Evolutionary conservation across 2,888 invertebrate genomes (phyloP).

Genomic region (Mythimna impura): DNA sequence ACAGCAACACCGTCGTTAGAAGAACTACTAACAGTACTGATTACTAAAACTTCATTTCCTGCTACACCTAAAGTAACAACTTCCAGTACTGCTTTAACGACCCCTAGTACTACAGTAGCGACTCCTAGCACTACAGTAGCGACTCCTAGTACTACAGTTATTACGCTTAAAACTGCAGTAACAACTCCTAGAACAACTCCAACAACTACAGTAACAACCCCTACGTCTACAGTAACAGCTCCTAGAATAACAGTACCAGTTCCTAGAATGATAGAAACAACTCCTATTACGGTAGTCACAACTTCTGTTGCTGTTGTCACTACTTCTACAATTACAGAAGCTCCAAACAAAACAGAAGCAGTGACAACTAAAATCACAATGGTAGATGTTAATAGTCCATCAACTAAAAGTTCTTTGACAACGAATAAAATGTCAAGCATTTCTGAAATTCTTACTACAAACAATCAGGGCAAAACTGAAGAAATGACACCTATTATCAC

Average conservation of each 20-base stretch:
- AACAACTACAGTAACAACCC: slow-evolving; percentile 8
- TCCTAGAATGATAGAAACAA: slow-evolving; percentile 25
- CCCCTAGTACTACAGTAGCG: slow-evolving; percentile 10
- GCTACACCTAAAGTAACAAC: slow-evolving; percentile 63
- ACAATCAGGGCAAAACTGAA: slow-evolving; percentile 25
- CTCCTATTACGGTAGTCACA: slow-evolving; percentile 32
- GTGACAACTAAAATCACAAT: slow-evolving; percentile 9
- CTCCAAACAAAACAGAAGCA: slow-evolving; percentile 13
- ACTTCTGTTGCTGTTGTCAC: slow-evolving; percentile 36
- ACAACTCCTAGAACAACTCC: slow-evolving; percentile 37
- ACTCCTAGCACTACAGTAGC: slow-evolving; percentile 12
- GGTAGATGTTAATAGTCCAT: slow-evolving; percentile 11
- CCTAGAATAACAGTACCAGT: background rate
- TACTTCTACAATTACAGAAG: slow-evolving; percentile 56
- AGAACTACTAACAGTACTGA: slow-evolving; percentile 83
- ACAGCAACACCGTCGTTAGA: slow-evolving; percentile 76
- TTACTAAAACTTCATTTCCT: slow-evolving; percentile 70
- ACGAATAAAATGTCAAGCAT: slow-evolving; percentile 20
- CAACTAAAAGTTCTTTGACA: slow-evolving; percentile 15
- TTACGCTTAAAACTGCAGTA: slow-evolving; percentile 10
- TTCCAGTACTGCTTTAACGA: slow-evolving; percentile 28
- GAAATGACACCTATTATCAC: slow-evolving; percentile 8
- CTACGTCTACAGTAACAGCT: slow-evolving; percentile 6
- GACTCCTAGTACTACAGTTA: slow-evolving; percentile 5
- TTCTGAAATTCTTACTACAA: slow-evolving; percentile 12